A percentile compares a stretch with the other conserved stretches of the same genome.
phyloP scores from a whole-genome alignment of 2,888 invertebrate genomes.

The Trilocha varians region DNA sequence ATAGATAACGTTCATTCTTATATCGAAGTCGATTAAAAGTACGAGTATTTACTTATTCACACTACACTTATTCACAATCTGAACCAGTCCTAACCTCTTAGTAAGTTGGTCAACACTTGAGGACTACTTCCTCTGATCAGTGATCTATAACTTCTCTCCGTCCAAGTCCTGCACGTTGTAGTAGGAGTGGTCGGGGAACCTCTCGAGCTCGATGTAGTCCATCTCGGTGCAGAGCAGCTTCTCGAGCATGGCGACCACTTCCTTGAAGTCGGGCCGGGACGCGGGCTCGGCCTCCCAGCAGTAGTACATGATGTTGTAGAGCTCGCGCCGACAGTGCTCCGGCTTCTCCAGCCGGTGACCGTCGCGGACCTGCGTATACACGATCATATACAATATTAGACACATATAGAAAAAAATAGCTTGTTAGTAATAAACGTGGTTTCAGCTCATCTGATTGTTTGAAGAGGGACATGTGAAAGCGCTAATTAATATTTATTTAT shows the following conservation, averaged over 20 bases:
- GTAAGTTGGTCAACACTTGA: too few species aligned
- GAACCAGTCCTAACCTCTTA: too few species aligned
- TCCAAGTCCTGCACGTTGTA: slow-evolving; percentile 89
- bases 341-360: slow-evolving; percentile 94
- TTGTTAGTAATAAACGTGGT: too few species aligned
- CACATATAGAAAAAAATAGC: too few species aligned
- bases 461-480: too few species aligned
- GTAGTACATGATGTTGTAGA: slow-evolving; percentile 96
- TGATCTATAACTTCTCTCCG: slow-evolving; percentile 81
- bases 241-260: slow-evolving; percentile 86
- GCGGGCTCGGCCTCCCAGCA: slow-evolving; percentile 93
- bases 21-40: too few species aligned
- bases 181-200: slow-evolving; percentile 94
- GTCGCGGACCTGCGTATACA: slow-evolving; percentile 79
- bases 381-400: not conserved
- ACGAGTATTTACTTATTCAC: too few species aligned
- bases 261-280: slow-evolving; percentile 88
- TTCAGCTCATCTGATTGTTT: too few species aligned
- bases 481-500: too few species aligned
- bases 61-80: too few species aligned
- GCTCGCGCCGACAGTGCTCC: slow-evolving; percentile 91
- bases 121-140: too few species aligned
- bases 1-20: too few species aligned
- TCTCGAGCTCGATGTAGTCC: slow-evolving; percentile 93
- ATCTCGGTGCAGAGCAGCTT: slow-evolving; percentile 90